Evolutionary conservation across 1,140 invertebrate species (phyloP), one percentile per base, ranked within the genome.

Genomic region (Tetramorium parvispinum): DNA sequence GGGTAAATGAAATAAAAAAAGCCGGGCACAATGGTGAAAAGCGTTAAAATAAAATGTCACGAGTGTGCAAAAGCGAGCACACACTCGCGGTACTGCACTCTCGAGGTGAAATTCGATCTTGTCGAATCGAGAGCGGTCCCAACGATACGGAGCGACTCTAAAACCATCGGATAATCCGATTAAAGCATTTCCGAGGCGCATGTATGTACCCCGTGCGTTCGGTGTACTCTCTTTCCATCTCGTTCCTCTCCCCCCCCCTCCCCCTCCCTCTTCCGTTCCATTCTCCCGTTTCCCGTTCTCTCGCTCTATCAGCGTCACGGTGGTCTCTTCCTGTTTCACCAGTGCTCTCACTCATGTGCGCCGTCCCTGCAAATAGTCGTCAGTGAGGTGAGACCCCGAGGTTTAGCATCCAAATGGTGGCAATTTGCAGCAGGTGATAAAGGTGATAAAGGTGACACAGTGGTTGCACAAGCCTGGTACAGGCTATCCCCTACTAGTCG

Each of bases 361-460:
- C 53, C 68, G 49, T 91, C 89, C 91, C 93, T 94, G 91, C 94
- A 93, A 94, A 94, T 94, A 94, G 93, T 94, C 92, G 92, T 94
- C 93, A 92, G 92, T 90, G 86, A 82, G 68, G 85, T 70, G 93
- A 94, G 93, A 94, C 92, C 89, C 90, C 85, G 89, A 92, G 93
- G 92, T 93, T 95, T 95, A 95, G 92, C 94, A 95, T 95, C 92
- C 91, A 95, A 95, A 95, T 94, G 94, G 94, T 88, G 93, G 94
- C 94, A 95, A 95, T 95, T 95, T 95, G 94, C 94, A 94, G 93
- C 93, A 94, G 94, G 94, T 94, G 94, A 94, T 95, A 94, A 95
- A 95, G 94, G 94, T 94, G 94, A 95, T 95, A 95, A 95, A 95
- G 94, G 94, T 94, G 94, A 95, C 94, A 94, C 93, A 92, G 92